phyloP scores from a whole-genome alignment of 2,888 invertebrate species.

The Endotricha flammealis region DNA sequence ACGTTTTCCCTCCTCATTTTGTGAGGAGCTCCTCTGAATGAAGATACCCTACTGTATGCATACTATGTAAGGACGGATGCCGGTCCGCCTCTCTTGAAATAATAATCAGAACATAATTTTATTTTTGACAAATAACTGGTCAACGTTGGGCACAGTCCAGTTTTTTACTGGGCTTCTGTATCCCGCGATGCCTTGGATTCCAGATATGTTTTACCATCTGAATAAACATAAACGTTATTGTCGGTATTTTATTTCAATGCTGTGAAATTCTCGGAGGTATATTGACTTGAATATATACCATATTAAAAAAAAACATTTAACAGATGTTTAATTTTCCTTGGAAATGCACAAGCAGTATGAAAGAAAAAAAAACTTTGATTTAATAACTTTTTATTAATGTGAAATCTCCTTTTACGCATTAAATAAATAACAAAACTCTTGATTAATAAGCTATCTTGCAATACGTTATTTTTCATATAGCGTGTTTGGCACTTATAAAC shows the following conservation, averaged over 20 bases:
- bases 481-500: too few relatives aligned
- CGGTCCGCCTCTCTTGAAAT: conserved; percentile 51
- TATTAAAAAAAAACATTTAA: neutral
- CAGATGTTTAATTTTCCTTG: too few relatives aligned
- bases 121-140: conserved; percentile 75
- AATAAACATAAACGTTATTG: conserved; percentile 41
- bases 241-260: conserved; percentile 39
- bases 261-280: conserved; percentile 38
- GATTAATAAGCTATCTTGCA: too few relatives aligned
- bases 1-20: too few relatives aligned
- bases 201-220: conserved; percentile 35
- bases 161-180: conserved; percentile 44
- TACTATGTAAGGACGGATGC: conserved; percentile 47
- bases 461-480: too few relatives aligned
- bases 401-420: too few relatives aligned
- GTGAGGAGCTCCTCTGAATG: too few relatives aligned
- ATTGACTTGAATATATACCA: neutral
- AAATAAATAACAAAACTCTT: too few relatives aligned
- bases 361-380: too few relatives aligned
- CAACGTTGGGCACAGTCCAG: conserved; percentile 40
- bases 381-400: too few relatives aligned
- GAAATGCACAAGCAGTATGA: too few relatives aligned
- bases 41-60: too few relatives aligned
- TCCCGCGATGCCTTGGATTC: conserved; percentile 33
- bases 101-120: conserved; percentile 73